Conservation (phyloP, 2,113 vertebrate genomes). For the Hucho hucho region DNA sequence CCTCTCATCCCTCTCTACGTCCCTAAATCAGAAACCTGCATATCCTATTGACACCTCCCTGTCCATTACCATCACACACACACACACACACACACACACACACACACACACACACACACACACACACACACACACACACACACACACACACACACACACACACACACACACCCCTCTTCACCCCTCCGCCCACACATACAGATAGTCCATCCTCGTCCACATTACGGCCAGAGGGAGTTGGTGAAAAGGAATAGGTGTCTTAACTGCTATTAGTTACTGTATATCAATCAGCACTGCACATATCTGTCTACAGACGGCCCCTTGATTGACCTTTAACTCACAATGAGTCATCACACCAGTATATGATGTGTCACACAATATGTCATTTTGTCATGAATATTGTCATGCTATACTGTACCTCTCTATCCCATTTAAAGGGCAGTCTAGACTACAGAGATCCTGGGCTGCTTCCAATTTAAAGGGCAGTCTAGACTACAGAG, state of each 20-base stretch:
- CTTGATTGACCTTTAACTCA: constrained; percentile 1
- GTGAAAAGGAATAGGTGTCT: constrained; percentile 11
- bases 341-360: not conserved
- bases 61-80: not conserved
- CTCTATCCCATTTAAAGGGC: not conserved
- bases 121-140: too few species aligned
- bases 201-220: constrained; percentile 30
- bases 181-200: too few species aligned
- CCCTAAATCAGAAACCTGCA: constrained; percentile 39
- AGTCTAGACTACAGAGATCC: too few species aligned
- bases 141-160: too few species aligned
- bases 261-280: constrained; percentile 5
- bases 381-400: not conserved
- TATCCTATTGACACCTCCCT: constrained; percentile 20
- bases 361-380: not conserved
- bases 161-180: too few species aligned
- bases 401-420: not conserved
- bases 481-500: too few species aligned
- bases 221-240: constrained; percentile 20
- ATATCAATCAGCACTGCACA: not conserved
- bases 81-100: too few species aligned
- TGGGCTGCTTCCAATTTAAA: too few species aligned
- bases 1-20: constrained; percentile 32
- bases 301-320: not conserved
- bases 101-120: too few species aligned